These are phyloP conservation scores for Megastigmus dorsalis DNA, from an alignment of 2,888 invertebrate species.

Conservation along the genomic window DNA sequence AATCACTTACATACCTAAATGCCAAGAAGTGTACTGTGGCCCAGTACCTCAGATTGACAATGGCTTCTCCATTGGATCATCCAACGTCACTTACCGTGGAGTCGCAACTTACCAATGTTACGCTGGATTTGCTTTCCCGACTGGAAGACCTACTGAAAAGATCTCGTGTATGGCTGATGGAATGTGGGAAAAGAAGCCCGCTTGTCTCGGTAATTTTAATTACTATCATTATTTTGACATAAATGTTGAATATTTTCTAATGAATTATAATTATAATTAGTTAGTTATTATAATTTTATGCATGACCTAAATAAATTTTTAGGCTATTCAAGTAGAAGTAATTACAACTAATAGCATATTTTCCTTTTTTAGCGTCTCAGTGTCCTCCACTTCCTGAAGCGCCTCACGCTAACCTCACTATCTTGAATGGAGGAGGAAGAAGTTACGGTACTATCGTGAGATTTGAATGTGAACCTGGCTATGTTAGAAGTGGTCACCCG, in stretches of 20 bases:
- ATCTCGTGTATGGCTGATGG: conserved; percentile 93
- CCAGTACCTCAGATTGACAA: conserved; percentile 98
- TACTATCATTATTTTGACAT: conserved; percentile 10
- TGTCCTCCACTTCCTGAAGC: conserved; percentile 91
- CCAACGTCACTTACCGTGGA: conserved; percentile 95
- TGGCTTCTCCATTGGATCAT: conserved; percentile 96
- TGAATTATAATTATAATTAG: neutral
- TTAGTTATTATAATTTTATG: neutral
- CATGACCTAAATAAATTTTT: neutral
- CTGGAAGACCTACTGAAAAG: conserved; percentile 89
- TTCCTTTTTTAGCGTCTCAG: conserved; percentile 85
- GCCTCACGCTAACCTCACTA: conserved; percentile 89
- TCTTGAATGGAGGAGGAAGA: conserved; percentile 91
- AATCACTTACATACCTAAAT: conserved; percentile 91
- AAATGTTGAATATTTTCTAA: neutral
- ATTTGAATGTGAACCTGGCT: conserved; percentile 94
- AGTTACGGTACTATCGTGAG: conserved; percentile 95
- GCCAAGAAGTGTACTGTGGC: conserved; percentile 97
- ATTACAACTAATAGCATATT: no score
- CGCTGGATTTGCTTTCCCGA: conserved; percentile 95
- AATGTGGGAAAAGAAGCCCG: conserved; percentile 93
- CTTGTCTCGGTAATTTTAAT: conserved; percentile 83
- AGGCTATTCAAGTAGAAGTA: no score
- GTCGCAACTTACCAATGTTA: conserved; percentile 97
- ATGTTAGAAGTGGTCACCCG: conserved; percentile 90